Evolutionary conservation across 2,888 invertebrate genomes (phyloP), one percentile per base, ranked within the genome.

Genomic region (Chymomyza caudatula): DNA sequence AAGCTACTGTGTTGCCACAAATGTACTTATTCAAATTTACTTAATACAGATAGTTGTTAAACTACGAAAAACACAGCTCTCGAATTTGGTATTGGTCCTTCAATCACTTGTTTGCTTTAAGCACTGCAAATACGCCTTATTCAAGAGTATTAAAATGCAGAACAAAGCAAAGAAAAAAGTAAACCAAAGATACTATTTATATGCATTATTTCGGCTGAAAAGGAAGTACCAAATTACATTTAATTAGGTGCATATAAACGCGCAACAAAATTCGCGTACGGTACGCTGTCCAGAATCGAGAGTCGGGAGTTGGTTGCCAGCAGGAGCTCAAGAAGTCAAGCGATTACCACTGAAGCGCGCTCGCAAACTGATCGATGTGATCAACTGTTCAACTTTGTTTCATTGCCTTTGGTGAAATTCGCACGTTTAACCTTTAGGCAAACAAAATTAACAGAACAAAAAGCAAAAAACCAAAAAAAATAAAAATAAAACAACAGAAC

Each of bases 161-260:
- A 54, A 61, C 42, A 20, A 37, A 15, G 66, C 56, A 43, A 63
- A 61, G 62, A 73, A 76, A 86, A 82, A 82, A 79, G 81, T 81
- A 85, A 85, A 73, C 81, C 77, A 86, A 81, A 85, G 85, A 85
- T 82, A 78, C 81, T 86, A 85, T 86, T 87, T 85, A 85, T 82
- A 87, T 80, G 86, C 86, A 81, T 81, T 81, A 85, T 85, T 88
- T 86, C 74, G 81, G 82, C 83, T 89, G 88, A 88, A 88, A 87
- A 88, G 88, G 88, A 88, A 88, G 87, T 88, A 80, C 86, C 85
- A 88, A 89, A 88, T 88, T 88, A 88, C 89, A 89, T 88, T 88
- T 88, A 88, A 88, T 88, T 88, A 86, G 86, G 76, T 79, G 62
- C 61, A 74, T 60, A 74, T 63, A 69, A 65, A 65, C 69, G 73